Evolutionary conservation across 2,888 invertebrate species (phyloP).

Genomic region (Drosophila kambysellisi): DNA sequence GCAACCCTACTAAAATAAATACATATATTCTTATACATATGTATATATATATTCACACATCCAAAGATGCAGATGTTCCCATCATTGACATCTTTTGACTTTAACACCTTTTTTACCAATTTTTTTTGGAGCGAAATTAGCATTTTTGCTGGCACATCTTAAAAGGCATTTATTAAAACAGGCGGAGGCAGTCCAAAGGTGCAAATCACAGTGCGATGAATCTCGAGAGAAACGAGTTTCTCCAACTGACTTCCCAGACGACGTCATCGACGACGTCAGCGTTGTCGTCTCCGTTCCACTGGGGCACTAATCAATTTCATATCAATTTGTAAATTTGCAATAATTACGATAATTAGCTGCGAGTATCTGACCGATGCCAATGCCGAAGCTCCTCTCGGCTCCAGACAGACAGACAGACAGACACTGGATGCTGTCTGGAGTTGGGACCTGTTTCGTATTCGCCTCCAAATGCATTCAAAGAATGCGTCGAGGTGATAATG

Average conservation of each 20-base stretch:
- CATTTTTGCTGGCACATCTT: constrained; percentile 43
- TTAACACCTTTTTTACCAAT: constrained; percentile 30
- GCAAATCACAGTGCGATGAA: constrained; percentile 12
- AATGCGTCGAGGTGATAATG: constrained; percentile 82
- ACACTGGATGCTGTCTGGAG: constrained; percentile 3
- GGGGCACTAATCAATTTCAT: constrained; percentile 84
- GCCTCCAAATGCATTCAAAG: constrained; percentile 71
- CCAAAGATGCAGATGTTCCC: not conserved
- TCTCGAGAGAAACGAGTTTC: constrained; percentile 46
- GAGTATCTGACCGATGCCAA: constrained; percentile 72
- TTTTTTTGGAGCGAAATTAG: constrained; percentile 30
- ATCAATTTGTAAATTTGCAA: constrained; percentile 85
- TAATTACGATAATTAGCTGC: constrained; percentile 85
- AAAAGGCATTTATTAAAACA: constrained; percentile 48
- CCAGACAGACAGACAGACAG: constrained; percentile 16
- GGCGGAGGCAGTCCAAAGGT: constrained; percentile 15
- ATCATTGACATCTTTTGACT: constrained; percentile 14
- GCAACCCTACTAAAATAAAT: constrained; percentile 23
- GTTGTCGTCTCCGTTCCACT: constrained; percentile 29
- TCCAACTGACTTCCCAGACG: constrained; percentile 16
- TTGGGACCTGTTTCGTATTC: constrained; percentile 40
- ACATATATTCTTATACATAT: not conserved
- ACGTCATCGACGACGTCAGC: constrained; percentile 5
- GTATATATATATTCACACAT: not conserved
- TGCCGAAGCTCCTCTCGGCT: constrained; percentile 32